These are phyloP conservation scores for Seladonia tumulorum DNA, from an alignment of 2,888 invertebrate species.

Conservation along the genomic window DNA sequence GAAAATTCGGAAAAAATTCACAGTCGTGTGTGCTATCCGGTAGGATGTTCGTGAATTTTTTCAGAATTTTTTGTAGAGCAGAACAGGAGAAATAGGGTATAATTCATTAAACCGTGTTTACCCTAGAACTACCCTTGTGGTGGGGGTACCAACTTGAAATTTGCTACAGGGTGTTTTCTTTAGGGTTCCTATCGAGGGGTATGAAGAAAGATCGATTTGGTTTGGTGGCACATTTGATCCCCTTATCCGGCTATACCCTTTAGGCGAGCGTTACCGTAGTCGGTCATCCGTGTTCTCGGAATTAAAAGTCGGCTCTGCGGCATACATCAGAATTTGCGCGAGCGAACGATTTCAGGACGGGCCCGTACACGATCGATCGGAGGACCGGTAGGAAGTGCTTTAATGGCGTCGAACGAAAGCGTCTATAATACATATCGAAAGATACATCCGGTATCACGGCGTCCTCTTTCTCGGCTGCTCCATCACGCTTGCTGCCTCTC, in stretches of 20 bases:
- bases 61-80: background rate
- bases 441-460: conserved; percentile 62
- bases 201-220: conserved; percentile 1
- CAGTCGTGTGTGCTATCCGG: background rate
- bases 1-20: background rate
- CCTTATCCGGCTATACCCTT: background rate
- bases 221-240: background rate
- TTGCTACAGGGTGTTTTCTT: background rate
- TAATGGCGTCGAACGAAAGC: conserved; percentile 56
- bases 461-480: conserved; percentile 52
- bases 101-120: background rate
- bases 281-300: background rate
- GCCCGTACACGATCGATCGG: conserved; percentile 49
- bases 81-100: background rate
- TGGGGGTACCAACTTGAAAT: background rate
- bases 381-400: conserved; percentile 58
- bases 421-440: conserved; percentile 70
- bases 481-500: conserved; percentile 49
- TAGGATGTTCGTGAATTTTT: background rate
- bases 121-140: background rate
- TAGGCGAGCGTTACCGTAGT: background rate
- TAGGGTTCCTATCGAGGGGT: background rate
- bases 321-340: background rate
- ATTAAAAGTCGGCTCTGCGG: conserved; percentile 4
- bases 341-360: conserved; percentile 38